These are phyloP conservation scores for Drosophila buzzatii DNA, from an alignment of 2,888 invertebrate species.

Conservation along the genomic window DNA sequence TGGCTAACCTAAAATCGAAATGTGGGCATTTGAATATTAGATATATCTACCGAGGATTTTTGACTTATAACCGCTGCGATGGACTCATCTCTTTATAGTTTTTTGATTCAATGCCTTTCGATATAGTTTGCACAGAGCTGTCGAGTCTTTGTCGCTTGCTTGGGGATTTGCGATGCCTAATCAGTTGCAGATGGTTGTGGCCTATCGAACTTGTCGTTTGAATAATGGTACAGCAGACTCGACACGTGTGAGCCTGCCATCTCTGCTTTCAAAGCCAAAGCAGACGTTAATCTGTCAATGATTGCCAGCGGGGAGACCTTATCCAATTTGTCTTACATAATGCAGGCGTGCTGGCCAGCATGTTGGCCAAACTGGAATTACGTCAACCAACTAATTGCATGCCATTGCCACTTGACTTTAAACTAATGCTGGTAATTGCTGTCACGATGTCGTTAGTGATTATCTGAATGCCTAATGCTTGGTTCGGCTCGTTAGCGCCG, in stretches of 20 bases:
- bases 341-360: slow-evolving; percentile 23
- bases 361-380: slow-evolving; percentile 29
- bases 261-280: slow-evolving; percentile 29
- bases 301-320: slow-evolving; percentile 16
- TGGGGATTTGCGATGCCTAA: slow-evolving; percentile 24
- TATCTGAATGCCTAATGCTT: slow-evolving; percentile 44
- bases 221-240: slow-evolving; percentile 48
- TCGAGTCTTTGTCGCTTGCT: slow-evolving; percentile 2
- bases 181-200: slow-evolving; percentile 51
- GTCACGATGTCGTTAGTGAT: slow-evolving; percentile 73
- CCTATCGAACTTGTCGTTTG: slow-evolving; percentile 45
- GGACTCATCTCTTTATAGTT: neutral
- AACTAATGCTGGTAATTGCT: slow-evolving; percentile 74
- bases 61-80: no score
- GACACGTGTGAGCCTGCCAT: slow-evolving; percentile 31
- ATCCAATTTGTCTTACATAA: slow-evolving; percentile 44
- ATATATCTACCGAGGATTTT: neutral
- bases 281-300: slow-evolving; percentile 25
- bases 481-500: slow-evolving; percentile 39
- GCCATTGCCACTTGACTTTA: slow-evolving; percentile 53
- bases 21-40: neutral
- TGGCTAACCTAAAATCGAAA: no score
- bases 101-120: neutral
- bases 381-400: slow-evolving; percentile 38
- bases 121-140: no score